These are phyloP conservation scores for Drosophila sucinea DNA, from an alignment of 1,140 invertebrate species.

Conservation along the genomic window DNA sequence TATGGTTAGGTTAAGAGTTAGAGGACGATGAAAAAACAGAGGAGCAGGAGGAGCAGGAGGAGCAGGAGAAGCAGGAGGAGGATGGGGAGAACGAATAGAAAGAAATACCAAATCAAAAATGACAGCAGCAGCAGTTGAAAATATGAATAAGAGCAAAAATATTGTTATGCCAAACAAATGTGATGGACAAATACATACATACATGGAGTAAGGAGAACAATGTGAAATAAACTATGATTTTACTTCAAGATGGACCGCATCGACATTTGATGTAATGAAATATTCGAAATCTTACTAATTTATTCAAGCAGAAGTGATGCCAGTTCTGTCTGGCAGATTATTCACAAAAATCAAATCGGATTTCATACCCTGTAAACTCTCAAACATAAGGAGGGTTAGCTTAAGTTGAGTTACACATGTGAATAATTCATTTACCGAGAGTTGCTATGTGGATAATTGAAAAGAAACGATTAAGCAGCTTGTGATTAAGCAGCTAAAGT, in stretches of 20 bases:
- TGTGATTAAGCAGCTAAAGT: too few species aligned
- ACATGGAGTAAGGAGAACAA: not conserved
- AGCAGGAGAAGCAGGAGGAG: not conserved
- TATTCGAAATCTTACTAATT: not conserved
- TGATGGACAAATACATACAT: not conserved
- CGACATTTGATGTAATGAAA: slow-evolving; percentile 2
- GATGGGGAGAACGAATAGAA: not conserved
- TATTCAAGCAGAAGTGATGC: slow-evolving; percentile 6
- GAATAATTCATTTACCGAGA: too few species aligned
- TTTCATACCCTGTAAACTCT: not conserved
- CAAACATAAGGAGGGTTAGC: not conserved
- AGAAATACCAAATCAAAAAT: slow-evolving; percentile 63
- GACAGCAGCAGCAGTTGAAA: slow-evolving; percentile 50
- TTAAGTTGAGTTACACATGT: too few species aligned
- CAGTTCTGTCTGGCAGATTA: not conserved
- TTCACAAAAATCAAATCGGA: not conserved
- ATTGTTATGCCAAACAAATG: not conserved
- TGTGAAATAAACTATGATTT: not conserved
- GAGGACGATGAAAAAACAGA: slow-evolving; percentile 16
- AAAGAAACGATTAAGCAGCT: too few species aligned
- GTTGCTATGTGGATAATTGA: too few species aligned
- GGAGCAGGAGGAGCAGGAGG: too few species aligned
- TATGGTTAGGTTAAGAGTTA: slow-evolving; percentile 28
- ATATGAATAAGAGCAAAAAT: slow-evolving; percentile 32
- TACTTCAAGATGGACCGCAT: not conserved